Conservation (phyloP, 2,797 vertebrate species). For the Eleutherodactylus coqui region DNA sequence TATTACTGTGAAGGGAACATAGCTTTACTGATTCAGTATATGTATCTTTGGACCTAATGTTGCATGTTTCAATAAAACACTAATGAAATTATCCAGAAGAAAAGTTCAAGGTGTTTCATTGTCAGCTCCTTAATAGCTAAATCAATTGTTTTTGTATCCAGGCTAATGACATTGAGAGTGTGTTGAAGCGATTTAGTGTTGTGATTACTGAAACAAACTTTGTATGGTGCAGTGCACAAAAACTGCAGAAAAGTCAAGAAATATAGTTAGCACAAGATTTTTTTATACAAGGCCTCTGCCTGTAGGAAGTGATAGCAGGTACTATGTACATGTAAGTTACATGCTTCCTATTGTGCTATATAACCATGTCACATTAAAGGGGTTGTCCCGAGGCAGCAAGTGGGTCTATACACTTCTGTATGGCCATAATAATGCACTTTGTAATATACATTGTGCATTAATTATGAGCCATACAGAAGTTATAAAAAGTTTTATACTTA, state of each 20-base stretch:
- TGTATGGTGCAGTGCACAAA: neutral
- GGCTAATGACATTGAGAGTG: conserved; percentile 33
- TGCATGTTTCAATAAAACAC: conserved; percentile 24
- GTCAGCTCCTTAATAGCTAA: conserved; percentile 34
- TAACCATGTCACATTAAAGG: no score
- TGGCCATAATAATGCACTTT: no score
- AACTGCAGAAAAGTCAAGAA: neutral
- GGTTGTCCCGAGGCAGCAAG: no score
- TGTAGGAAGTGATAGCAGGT: neutral
- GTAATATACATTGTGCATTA: no score
- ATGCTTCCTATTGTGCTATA: no score
- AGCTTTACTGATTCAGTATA: neutral
- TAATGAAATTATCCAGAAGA: conserved; percentile 37
- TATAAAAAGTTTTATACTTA: no score
- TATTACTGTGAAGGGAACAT: neutral
- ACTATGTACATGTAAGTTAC: no score
- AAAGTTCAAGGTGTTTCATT: conserved; percentile 29
- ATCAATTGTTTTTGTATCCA: conserved; percentile 35
- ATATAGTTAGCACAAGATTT: neutral
- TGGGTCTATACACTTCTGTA: no score
- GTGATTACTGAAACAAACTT: conserved; percentile 13
- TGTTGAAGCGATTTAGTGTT: conserved; percentile 13
- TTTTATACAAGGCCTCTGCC: neutral
- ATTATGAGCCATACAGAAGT: no score
- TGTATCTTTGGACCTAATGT: neutral